Percentiles rank a stretch among this genome's conserved stretches.
Conservation (phyloP, 92 coral and sea anemone genomes). For the Phenganax marumi region DNA sequence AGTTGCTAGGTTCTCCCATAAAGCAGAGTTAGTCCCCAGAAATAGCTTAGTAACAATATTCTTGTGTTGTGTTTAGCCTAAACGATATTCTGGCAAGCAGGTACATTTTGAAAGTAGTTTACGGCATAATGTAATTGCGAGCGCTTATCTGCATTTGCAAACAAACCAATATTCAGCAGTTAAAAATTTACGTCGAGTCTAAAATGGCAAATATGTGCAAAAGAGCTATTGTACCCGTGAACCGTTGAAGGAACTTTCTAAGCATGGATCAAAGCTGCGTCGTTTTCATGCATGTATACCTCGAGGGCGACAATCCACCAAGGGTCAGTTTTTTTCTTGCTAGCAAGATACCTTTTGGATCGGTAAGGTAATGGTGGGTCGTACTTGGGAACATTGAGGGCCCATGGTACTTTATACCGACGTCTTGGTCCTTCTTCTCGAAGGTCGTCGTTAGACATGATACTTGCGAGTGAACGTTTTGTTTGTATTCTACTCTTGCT, state of each 20-base stretch:
- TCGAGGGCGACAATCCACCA: slow-evolving; percentile 97
- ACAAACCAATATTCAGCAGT: too few species aligned
- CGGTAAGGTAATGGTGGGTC: slow-evolving; percentile 83
- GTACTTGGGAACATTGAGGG: too few species aligned
- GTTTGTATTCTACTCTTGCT: slow-evolving; percentile 7
- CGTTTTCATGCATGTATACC: slow-evolving; percentile 48
- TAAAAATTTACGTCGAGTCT: too few species aligned
- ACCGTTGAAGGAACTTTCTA: background rate
- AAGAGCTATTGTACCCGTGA: background rate
- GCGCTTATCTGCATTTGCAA: too few species aligned
- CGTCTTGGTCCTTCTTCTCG: slow-evolving; percentile 74
- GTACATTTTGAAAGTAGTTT: background rate
- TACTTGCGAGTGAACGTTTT: slow-evolving; percentile 28
- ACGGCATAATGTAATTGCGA: background rate
- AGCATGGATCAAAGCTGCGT: background rate
- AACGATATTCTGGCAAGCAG: background rate
- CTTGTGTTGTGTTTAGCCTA: too few species aligned
- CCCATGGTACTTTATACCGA: slow-evolving; percentile 59
- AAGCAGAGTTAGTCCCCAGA: too few species aligned
- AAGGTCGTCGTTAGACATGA: slow-evolving; percentile 70
- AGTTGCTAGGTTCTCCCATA: too few species aligned
- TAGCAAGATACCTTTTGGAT: slow-evolving; percentile 86
- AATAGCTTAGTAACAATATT: too few species aligned
- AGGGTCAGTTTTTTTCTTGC: slow-evolving; percentile 92
- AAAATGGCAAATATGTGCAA: background rate